Evolutionary conservation across 2,888 invertebrate genomes (phyloP).

Genomic region (Acronicta leporina): DNA sequence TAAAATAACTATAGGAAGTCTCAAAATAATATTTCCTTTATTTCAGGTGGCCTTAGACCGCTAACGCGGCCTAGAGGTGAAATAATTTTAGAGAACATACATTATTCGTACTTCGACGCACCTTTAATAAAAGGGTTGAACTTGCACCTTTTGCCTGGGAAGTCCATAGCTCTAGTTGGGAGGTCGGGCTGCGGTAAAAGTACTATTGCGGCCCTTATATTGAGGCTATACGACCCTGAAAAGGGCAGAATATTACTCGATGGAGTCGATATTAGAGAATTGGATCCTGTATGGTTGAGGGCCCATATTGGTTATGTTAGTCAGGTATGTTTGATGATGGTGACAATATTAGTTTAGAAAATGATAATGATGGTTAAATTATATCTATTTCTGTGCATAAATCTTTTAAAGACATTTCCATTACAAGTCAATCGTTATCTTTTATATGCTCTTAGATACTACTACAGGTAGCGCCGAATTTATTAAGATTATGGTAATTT

Average conservation of each 20-base stretch:
- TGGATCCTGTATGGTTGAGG: constrained; percentile 96
- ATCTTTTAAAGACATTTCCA: too few relatives aligned
- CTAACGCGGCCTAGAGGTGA: constrained; percentile 90
- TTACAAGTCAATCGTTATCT: too few relatives aligned
- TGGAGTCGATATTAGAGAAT: constrained; percentile 91
- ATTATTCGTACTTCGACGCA: constrained; percentile 92
- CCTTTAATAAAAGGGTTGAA: constrained; percentile 90
- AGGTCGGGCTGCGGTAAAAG: constrained; percentile 98
- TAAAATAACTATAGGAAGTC: too few relatives aligned
- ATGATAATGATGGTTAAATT: too few relatives aligned
- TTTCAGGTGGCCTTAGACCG: constrained; percentile 90
- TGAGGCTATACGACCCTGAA: constrained; percentile 96
- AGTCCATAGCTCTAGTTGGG: constrained; percentile 95
- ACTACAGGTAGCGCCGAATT: too few relatives aligned
- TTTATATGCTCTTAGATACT: too few relatives aligned
- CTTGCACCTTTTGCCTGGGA: constrained; percentile 91
- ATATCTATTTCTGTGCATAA: too few relatives aligned
- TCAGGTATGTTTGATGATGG: constrained; percentile 88
- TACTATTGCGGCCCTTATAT: constrained; percentile 94
- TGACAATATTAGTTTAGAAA: not conserved
- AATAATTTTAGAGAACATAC: constrained; percentile 92
- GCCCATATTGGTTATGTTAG: constrained; percentile 96
- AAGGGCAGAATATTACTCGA: constrained; percentile 93
- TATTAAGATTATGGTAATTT: too few relatives aligned
- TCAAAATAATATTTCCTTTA: not conserved